Base-by-base conservation (phyloP, 2,113 vertebrate genomes). In the Aythya baeri region DNA sequence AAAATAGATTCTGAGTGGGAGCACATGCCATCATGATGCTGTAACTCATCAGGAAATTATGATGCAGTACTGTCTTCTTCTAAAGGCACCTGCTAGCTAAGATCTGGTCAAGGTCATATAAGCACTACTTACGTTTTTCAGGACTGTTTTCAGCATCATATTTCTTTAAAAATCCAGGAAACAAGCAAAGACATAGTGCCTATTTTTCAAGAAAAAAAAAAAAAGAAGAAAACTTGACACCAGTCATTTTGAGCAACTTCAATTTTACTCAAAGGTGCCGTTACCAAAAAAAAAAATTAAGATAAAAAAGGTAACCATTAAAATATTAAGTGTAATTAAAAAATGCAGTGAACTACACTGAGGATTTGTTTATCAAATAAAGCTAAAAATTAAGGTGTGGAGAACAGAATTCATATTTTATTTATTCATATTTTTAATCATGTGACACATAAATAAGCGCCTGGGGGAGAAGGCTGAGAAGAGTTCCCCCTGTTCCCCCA, bases 1-100 rank as follows among this genome's bases (percentile, higher is more conserved):
- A 97, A 97, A 98, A 97, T 96, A 97, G 95, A 95, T 78, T 95
- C 55, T 66, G 81, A 97, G 93, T 96, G 78, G 86, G 87, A 95
- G 41, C 94, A 88, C 70, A 94, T 93, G 92, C 76, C 95, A 96
- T 94, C 83, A 96, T 73, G 72, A 96, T 94, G 96, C 74, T 94
- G 57, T 86, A 95, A 89, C 58, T 96, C 59, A 85, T 91, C 67
- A 91, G 67, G 36, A 96, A 95, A 90, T 88, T 93, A 91, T 77
- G 95, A 97, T 83, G 66, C 41, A 83, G 83, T 49, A 96, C 46
- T 27, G 6, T 94, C 70, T 88, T 96, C 91, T 68, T 93, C 87
- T 54, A 77, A 85, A 89, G 74, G 80, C 54, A 89, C 74, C 78
- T 46, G 13, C 52, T 90, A 94, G 44, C 59, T 81, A 67, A 91